A percentile compares a stretch with the other conserved stretches of the same genome.
Conservation (phyloP, 2,113 vertebrate species). For the Meriones unguiculatus region DNA sequence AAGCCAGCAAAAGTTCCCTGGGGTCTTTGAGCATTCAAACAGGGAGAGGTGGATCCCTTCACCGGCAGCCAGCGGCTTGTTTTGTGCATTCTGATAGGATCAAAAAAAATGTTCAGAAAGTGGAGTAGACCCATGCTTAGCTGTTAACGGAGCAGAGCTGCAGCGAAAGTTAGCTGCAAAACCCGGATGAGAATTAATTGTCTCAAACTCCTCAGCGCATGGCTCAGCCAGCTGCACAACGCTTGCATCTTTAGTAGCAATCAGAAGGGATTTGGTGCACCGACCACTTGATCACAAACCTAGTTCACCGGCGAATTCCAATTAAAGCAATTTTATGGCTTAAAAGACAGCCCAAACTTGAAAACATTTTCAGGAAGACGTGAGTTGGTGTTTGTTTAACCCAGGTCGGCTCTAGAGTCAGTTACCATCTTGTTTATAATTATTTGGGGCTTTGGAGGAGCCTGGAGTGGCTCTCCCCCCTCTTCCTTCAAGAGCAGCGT, state of each 20-base stretch:
- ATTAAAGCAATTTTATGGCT: constrained; percentile 53
- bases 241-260: constrained; percentile 53
- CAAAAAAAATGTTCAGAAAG: not conserved
- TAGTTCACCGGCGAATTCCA: constrained; percentile 51
- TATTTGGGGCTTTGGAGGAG: constrained; percentile 51
- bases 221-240: constrained; percentile 6
- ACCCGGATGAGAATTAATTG: constrained; percentile 49
- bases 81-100: not conserved
- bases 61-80: no score
- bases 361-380: not conserved
- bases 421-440: not conserved
- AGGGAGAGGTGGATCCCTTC: not conserved
- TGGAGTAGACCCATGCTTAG: not conserved
- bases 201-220: constrained; percentile 20
- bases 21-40: not conserved
- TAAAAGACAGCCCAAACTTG: constrained; percentile 9
- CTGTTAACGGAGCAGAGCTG: not conserved
- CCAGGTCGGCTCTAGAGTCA: not conserved
- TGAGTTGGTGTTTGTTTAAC: not conserved
- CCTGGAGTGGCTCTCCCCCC: not conserved
- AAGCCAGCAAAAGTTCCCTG: not conserved
- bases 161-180: constrained; percentile 18
- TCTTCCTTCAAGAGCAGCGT: constrained; percentile 29
- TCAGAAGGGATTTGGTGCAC: constrained; percentile 58
- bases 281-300: constrained; percentile 12